Percentiles rank a stretch among this genome's conserved stretches.
phyloP scores from a whole-genome alignment of 2,113 vertebrate species.

The Tyto alba region DNA sequence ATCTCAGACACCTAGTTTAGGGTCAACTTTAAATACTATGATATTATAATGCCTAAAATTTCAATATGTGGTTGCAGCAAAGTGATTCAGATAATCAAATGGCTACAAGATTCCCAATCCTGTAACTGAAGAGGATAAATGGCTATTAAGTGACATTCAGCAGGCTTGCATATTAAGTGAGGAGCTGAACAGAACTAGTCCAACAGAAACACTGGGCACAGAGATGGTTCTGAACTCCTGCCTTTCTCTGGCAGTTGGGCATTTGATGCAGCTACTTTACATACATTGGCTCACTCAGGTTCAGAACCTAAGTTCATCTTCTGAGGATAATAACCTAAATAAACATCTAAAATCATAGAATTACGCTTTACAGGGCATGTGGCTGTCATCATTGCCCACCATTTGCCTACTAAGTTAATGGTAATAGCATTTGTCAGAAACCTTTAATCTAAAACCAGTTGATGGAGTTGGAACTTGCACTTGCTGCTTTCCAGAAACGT shows the following conservation, averaged over 20 bases:
- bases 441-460: neutral
- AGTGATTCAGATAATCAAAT: neutral
- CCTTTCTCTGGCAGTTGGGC: neutral
- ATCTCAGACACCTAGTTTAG: neutral
- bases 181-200: neutral
- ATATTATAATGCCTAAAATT: neutral
- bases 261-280: neutral
- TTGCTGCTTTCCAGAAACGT: neutral
- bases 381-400: neutral
- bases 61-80: neutral
- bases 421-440: neutral
- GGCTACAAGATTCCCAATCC: neutral
- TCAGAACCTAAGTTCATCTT: neutral
- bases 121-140: neutral
- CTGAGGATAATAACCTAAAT: neutral
- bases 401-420: neutral
- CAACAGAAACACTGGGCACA: neutral
- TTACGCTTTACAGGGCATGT: neutral
- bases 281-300: neutral
- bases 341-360: neutral
- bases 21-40: neutral
- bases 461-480: neutral
- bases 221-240: neutral
- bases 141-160: neutral
- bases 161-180: neutral